A percentile compares a stretch with the other conserved stretches of the same genome.
These are phyloP conservation scores for Alligator mississippiensis DNA, from an alignment of 2,113 vertebrate genomes.

Conservation along the genomic window DNA sequence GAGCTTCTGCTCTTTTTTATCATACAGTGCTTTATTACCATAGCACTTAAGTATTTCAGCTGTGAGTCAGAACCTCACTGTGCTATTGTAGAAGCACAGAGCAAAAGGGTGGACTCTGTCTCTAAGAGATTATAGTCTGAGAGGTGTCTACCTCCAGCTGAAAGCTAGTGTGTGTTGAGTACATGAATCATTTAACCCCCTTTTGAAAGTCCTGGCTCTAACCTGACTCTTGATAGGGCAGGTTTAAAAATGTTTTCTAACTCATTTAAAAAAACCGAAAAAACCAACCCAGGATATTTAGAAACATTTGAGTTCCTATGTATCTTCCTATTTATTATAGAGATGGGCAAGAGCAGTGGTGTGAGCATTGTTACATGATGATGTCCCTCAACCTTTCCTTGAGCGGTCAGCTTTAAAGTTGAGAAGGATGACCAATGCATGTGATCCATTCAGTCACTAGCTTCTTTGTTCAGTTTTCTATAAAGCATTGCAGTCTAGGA, in stretches of 20 bases:
- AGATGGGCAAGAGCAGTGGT: fast-evolving
- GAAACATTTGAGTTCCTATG: not conserved
- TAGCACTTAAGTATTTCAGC: not conserved
- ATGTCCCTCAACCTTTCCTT: not conserved
- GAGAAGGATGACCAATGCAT: not conserved
- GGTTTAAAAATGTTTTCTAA: no score
- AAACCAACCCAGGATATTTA: not conserved
- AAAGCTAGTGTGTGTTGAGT: not conserved
- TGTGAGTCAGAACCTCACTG: not conserved
- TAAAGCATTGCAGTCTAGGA: not conserved
- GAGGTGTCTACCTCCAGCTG: not conserved
- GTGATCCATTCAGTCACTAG: not conserved
- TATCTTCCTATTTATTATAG: not conserved
- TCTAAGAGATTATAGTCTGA: not conserved
- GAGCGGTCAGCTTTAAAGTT: not conserved
- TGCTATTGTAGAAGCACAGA: not conserved
- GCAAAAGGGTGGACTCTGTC: fast-evolving
- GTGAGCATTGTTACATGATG: not conserved
- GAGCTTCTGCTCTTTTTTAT: not conserved
- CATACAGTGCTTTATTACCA: not conserved
- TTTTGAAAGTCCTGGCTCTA: not conserved
- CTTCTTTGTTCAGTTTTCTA: not conserved
- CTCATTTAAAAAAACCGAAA: no score
- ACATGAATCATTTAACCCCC: not conserved
- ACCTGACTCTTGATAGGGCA: not conserved